Conservation (phyloP, 2,888 invertebrate genomes). For the Stictocephala bisonia region DNA sequence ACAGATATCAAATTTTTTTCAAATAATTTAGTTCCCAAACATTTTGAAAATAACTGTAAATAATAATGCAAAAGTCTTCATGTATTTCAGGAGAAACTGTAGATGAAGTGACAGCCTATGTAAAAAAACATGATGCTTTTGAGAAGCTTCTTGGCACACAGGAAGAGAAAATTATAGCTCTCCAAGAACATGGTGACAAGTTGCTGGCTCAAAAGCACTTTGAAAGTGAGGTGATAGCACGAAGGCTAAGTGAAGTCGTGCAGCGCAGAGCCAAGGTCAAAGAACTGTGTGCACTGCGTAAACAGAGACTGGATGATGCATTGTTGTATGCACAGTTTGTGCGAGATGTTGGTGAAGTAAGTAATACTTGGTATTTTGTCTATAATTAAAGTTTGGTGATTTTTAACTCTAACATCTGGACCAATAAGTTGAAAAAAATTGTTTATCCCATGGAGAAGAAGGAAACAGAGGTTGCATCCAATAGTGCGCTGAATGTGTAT, state of each 20-base stretch:
- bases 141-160: conserved; percentile 89
- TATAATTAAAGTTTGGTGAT: too few relatives aligned
- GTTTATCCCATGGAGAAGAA: too few relatives aligned
- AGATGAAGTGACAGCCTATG: conserved; percentile 89
- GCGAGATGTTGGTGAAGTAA: conserved; percentile 85
- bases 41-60: conserved; percentile 7
- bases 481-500: too few relatives aligned
- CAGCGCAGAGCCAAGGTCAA: conserved; percentile 75
- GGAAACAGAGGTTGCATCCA: too few relatives aligned
- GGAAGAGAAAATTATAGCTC: conserved; percentile 85
- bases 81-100: conserved; percentile 73
- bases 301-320: conserved; percentile 78
- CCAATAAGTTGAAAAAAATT: too few relatives aligned
- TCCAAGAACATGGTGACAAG: conserved; percentile 88
- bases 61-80: not conserved
- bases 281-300: conserved; percentile 75
- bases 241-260: conserved; percentile 79
- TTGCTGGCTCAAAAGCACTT: conserved; percentile 92
- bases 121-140: conserved; percentile 95
- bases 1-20: conserved; percentile 59
- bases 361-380: too few relatives aligned
- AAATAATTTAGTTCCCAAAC: conserved; percentile 28
- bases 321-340: conserved; percentile 90
- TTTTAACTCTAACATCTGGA: too few relatives aligned
- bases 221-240: conserved; percentile 83